phyloP scores from a whole-genome alignment of 2,888 invertebrate genomes.

The Volucella inanis region DNA sequence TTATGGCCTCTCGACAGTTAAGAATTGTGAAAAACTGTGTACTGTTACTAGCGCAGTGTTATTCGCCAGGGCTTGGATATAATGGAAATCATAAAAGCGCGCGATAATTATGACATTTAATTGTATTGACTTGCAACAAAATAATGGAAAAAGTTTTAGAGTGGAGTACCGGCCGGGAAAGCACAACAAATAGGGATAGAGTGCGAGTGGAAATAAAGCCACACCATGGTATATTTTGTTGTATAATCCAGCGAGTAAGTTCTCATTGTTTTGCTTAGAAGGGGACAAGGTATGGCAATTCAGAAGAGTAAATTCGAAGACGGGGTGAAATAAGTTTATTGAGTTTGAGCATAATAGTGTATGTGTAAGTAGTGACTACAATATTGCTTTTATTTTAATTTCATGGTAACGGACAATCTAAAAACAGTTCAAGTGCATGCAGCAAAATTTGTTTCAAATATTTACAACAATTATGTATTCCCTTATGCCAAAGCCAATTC shows the following conservation, averaged over 20 bases:
- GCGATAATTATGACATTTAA: conserved; percentile 74
- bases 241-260: conserved; percentile 15
- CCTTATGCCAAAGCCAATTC: no score
- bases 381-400: no score
- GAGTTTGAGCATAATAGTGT: no score
- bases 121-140: conserved; percentile 71
- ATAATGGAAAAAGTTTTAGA: conserved; percentile 73
- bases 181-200: conserved; percentile 57
- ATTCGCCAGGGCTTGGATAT: conserved; percentile 31
- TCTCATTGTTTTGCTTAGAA: conserved; percentile 21
- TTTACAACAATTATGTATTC: no score
- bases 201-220: conserved; percentile 55
- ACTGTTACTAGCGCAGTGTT: conserved; percentile 5
- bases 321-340: no score
- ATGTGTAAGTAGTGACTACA: no score
- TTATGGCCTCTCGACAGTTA: conserved; percentile 50
- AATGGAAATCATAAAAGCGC: conserved; percentile 71
- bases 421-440: no score
- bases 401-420: no score
- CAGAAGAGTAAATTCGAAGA: no score
- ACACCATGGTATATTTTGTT: conserved; percentile 56
- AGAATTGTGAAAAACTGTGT: background rate
- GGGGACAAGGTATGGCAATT: no score
- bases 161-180: conserved; percentile 60
- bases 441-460: no score